Percentiles rank a stretch among this genome's conserved stretches.
phyloP scores from a whole-genome alignment of 2,797 vertebrate genomes.

The Danio albolineatus region DNA sequence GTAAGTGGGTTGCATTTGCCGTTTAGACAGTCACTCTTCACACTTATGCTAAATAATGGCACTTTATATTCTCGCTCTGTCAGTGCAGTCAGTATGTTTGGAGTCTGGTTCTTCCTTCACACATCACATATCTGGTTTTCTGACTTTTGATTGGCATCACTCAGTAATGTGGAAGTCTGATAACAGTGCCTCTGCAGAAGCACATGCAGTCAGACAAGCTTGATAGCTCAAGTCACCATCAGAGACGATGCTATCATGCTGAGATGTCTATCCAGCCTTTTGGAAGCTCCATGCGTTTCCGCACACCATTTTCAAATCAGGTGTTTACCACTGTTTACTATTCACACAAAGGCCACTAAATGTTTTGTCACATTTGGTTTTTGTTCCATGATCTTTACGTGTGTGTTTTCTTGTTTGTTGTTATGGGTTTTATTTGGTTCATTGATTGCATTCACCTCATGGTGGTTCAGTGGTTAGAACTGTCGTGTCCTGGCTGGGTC shows the following conservation, averaged over 20 bases:
- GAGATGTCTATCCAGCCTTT: conserved; percentile 36
- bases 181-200: conserved; percentile 9
- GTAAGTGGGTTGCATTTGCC: background rate
- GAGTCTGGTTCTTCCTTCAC: background rate
- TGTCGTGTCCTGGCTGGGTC: too few species aligned
- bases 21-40: background rate
- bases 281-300: background rate
- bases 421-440: too few species aligned
- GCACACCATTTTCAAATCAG: background rate
- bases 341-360: background rate
- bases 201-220: conserved; percentile 6
- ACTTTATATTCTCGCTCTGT: background rate
- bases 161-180: conserved; percentile 1
- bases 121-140: background rate
- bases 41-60: background rate
- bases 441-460: too few species aligned
- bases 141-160: conserved; percentile 14
- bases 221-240: background rate
- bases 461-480: too few species aligned
- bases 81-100: background rate
- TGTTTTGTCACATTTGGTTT: too few species aligned
- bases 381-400: too few species aligned
- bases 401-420: too few species aligned
- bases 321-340: background rate
- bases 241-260: conserved; percentile 33